Evolutionary conservation across 35 echinoderm and acorn worm genomes (phyloP).

Genomic region (Ptychodera flava): DNA sequence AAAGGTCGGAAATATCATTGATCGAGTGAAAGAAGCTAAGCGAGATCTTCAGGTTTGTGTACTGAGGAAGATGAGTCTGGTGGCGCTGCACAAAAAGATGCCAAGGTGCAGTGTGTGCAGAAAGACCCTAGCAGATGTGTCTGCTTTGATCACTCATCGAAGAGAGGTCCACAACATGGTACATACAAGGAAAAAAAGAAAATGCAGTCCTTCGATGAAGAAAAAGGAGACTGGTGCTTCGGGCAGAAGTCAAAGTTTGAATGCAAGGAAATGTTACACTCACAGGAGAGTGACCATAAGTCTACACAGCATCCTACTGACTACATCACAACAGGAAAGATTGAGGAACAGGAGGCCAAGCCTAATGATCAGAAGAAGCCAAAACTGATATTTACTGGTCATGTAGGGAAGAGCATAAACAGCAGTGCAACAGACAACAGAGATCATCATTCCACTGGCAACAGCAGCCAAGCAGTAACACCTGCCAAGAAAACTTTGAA

Average conservation of each 20-base stretch:
- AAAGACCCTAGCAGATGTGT: background rate
- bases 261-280: background rate
- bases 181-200: background rate
- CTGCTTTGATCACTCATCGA: background rate
- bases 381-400: too few relatives aligned
- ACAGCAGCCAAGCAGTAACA: background rate
- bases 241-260: background rate
- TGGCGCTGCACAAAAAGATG: background rate
- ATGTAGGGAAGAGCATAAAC: too few relatives aligned
- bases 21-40: background rate
- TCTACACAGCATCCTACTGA: background rate
- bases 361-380: background rate
- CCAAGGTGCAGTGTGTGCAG: background rate
- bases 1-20: background rate
- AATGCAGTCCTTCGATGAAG: background rate
- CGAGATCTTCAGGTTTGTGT: background rate
- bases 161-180: background rate
- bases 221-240: background rate
- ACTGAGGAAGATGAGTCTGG: background rate
- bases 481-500: background rate
- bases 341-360: background rate
- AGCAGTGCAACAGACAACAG: too few relatives aligned
- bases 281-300: background rate
- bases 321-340: background rate
- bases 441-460: too few relatives aligned